phyloP scores from a whole-genome alignment of 2,113 vertebrate species.

The Seriola quinqueradiata region DNA sequence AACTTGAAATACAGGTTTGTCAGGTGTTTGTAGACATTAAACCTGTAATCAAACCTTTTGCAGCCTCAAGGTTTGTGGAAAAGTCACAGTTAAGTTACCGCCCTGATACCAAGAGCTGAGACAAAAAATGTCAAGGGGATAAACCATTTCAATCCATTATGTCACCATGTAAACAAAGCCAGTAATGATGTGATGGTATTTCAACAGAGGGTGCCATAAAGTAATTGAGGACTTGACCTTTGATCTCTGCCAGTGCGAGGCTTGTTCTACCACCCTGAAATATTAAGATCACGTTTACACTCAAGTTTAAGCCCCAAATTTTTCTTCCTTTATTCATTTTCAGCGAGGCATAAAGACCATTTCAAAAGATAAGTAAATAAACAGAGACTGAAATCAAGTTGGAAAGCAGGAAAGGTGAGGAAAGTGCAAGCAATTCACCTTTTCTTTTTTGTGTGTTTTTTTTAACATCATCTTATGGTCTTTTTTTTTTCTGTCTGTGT shows the following conservation, averaged over 20 bases:
- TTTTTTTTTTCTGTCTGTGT: slow-evolving; percentile 11
- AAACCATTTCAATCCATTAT: slow-evolving; percentile 37
- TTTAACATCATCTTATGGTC: not conserved
- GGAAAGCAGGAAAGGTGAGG: slow-evolving; percentile 5
- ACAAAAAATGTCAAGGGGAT: slow-evolving; percentile 30
- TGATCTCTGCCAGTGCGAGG: slow-evolving; percentile 13
- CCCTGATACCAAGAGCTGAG: slow-evolving; percentile 32
- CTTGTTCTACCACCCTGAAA: not conserved
- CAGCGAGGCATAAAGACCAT: not conserved
- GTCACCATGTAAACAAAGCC: slow-evolving; percentile 62
- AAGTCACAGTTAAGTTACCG: slow-evolving; percentile 15
- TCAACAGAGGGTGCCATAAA: slow-evolving; percentile 34
- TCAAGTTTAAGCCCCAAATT: not conserved
- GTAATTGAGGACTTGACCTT: slow-evolving; percentile 42
- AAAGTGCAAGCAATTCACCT: not conserved
- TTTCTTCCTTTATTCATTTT: not conserved
- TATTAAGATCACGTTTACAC: not conserved
- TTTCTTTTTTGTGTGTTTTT: not conserved
- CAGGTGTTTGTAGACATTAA: slow-evolving; percentile 24
- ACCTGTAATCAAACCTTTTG: slow-evolving; percentile 20
- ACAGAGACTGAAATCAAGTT: not conserved
- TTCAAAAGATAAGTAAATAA: not conserved
- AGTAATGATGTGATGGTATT: slow-evolving; percentile 20
- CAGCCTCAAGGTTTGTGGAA: slow-evolving; percentile 24
- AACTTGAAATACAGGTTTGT: slow-evolving; percentile 42